Evolutionary conservation across 2,113 vertebrate species (phyloP), one percentile per base, ranked within the genome.

Genomic region (Hippotragus niger): DNA sequence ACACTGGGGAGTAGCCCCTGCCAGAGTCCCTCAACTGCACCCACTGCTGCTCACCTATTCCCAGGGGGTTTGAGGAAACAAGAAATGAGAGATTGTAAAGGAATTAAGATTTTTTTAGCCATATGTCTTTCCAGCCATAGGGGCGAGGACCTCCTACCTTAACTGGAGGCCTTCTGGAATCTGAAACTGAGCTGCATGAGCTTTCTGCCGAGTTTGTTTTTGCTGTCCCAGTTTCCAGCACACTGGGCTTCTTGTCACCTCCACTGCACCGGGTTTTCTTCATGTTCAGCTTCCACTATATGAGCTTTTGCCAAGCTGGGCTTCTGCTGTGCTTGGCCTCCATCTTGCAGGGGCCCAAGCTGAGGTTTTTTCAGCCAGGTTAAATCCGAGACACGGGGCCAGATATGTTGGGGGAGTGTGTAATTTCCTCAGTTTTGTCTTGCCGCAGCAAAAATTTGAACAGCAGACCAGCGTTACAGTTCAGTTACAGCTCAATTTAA

Each of bases 311-410:
- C 67, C n/a, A 40, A 71, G 19, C 36, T 71, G 67, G 19, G n/a
- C n/a, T 71, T 71, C 67, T 71, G n/a, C 10, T 23, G n/a, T 23
- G 67, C n/a, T 12, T 71, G 67, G n/a, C n/a, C 19, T 71, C 19
- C 0, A 0, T 1, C 67, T 71, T 71, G n/a, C 5, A 40, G n/a
- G 10, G 67, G 10, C 4, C 36, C 5, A 36, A 40, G n/a, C n/a
- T 40, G 67, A 40, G 19, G 5, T 12, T 71, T 71, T 40, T 33
- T 17, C n/a, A 71, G 5, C n/a, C n/a, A 71, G 67, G 67, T 13
- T 71, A 40, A 71, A 71, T 40, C 19, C 0, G 10, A 71, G 19
- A 71, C n/a, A 40, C 0, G 0, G n/a, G 21, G n/a, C n/a, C n/a
- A 71, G 67, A 71, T 36, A 36, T 23, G 5, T 36, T 71, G 64